Evolutionary conservation across 2,888 invertebrate genomes (phyloP).

Genomic region (Nomada flava): DNA sequence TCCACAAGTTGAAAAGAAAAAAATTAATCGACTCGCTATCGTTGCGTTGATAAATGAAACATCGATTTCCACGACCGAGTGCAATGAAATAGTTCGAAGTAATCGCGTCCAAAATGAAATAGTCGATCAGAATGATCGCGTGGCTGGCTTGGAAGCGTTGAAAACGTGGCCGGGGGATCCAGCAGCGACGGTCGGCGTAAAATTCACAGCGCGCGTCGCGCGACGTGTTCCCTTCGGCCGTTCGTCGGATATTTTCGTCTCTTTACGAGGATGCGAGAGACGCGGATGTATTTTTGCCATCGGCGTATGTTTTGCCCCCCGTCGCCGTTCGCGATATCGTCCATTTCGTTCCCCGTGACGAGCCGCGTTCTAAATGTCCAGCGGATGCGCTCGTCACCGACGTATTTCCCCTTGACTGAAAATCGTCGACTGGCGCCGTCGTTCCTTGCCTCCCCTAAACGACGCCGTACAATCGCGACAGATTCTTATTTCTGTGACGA

Average conservation of each 20-base stretch:
- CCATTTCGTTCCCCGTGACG: constrained; percentile 60
- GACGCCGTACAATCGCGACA: constrained; percentile 2
- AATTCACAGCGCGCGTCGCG: constrained; percentile 60
- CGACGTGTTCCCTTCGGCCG: constrained; percentile 45
- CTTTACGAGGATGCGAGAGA: constrained; percentile 75
- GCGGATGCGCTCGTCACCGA: constrained; percentile 36
- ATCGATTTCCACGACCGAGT: too few relatives aligned
- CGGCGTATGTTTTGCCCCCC: constrained; percentile 57
- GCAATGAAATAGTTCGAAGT: too few relatives aligned
- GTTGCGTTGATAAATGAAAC: too few relatives aligned
- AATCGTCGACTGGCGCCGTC: constrained; percentile 10
- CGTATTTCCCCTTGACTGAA: constrained; percentile 24
- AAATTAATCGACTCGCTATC: too few relatives aligned
- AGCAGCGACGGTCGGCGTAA: constrained; percentile 59
- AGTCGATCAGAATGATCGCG: neutral
- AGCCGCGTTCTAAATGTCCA: constrained; percentile 40
- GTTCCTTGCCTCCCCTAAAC: neutral
- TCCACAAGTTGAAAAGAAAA: too few relatives aligned
- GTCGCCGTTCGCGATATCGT: constrained; percentile 58
- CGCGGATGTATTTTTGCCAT: constrained; percentile 75
- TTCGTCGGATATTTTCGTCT: constrained; percentile 68
- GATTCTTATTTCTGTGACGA: neutral
- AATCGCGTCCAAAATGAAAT: too few relatives aligned
- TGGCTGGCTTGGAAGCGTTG: constrained; percentile 16
- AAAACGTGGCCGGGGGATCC: constrained; percentile 51